phyloP scores from a whole-genome alignment of 2,797 vertebrate genomes.

The Cyprinella venusta region DNA sequence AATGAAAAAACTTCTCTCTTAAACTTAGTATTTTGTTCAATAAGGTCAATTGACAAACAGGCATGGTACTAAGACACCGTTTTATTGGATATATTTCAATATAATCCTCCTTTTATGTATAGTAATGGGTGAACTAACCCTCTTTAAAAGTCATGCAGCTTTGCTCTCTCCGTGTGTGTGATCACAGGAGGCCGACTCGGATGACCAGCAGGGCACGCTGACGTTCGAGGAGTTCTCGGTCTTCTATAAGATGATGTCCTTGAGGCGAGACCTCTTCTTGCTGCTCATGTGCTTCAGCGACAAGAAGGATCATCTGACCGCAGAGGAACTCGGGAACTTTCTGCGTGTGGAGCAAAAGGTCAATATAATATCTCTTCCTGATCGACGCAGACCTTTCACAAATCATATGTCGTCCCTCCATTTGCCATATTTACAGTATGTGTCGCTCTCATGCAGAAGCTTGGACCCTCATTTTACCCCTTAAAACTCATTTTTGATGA shows the following conservation, averaged over 20 bases:
- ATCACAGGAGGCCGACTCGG: constrained; percentile 93
- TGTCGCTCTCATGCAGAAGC: not conserved
- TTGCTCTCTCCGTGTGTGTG: not conserved
- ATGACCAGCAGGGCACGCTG: constrained; percentile 94
- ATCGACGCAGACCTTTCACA: not conserved
- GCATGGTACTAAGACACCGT: not conserved
- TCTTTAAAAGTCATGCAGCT: not conserved
- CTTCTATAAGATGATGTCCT: constrained; percentile 99
- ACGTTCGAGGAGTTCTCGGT: constrained; percentile 97
- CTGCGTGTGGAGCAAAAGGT: constrained; percentile 92
- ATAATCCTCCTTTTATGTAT: not conserved
- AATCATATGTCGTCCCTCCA: not conserved
- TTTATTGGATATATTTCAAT: not conserved
- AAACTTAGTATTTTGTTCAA: not conserved
- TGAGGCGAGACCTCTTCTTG: constrained; percentile 92
- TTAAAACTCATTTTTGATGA: not conserved
- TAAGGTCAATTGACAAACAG: not conserved
- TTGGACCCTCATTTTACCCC: not conserved
- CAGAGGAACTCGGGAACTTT: constrained; percentile 90
- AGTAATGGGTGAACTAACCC: not conserved
- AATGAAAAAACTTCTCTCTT: not conserved
- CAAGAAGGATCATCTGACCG: constrained; percentile 93
- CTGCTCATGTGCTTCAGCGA: constrained; percentile 93
- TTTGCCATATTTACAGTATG: not conserved
- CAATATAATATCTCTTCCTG: not conserved